phyloP scores from a whole-genome alignment of 2,113 vertebrate genomes.

The Dipodomys ordii region DNA sequence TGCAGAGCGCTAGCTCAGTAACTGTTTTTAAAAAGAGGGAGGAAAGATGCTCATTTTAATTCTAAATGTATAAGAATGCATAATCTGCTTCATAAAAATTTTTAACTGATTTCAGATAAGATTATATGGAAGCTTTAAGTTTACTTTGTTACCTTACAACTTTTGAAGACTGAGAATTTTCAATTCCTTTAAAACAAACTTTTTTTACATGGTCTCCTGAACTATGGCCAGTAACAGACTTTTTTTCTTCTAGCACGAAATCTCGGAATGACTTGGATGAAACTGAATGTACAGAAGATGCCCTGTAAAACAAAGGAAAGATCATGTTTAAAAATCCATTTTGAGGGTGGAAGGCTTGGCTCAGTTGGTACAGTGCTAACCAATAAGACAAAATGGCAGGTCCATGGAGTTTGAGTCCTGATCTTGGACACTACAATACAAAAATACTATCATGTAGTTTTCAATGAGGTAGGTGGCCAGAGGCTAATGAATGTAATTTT shows the following conservation, averaged over 20 bases:
- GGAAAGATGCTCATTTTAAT: background rate
- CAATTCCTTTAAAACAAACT: conserved; percentile 88
- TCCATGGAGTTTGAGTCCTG: too few species aligned
- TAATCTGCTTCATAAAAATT: background rate
- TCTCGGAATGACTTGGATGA: conserved; percentile 93
- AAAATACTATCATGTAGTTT: too few species aligned
- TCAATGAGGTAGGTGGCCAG: too few species aligned
- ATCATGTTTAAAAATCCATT: background rate
- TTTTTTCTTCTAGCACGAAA: conserved; percentile 92
- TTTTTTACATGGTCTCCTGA: conserved; percentile 85
- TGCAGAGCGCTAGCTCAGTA: background rate
- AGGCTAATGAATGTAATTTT: too few species aligned
- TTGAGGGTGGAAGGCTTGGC: background rate
- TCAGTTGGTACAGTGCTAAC: too few species aligned
- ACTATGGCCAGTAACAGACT: conserved; percentile 76
- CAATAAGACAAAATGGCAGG: too few species aligned
- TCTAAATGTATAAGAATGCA: conserved; percentile 35
- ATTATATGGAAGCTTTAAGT: too few species aligned
- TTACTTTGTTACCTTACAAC: conserved; percentile 74
- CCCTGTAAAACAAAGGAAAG: conserved; percentile 85
- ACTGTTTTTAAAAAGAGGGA: background rate
- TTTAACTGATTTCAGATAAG: conserved; percentile 50
- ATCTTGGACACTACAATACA: too few species aligned
- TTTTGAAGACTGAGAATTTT: conserved; percentile 87
- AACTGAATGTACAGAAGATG: conserved; percentile 87